Base-by-base conservation (phyloP, 2,797 vertebrate genomes). In the Botia almorhae region DNA sequence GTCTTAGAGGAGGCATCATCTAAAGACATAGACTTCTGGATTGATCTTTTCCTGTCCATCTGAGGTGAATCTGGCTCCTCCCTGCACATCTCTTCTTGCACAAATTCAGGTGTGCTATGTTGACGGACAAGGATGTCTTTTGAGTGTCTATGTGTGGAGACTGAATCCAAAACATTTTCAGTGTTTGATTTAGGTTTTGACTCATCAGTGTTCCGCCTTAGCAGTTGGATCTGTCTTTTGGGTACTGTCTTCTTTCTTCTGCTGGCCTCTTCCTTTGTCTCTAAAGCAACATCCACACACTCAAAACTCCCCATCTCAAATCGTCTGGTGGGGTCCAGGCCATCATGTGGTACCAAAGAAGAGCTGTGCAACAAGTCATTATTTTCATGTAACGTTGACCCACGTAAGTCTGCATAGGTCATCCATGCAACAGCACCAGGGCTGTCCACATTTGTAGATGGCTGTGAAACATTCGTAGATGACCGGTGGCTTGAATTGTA, bases 211-310 rank as follows among this genome's bases (percentile, higher is more conserved):
- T 94, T 92, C 76, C 91, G 94, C 76, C 93, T 95, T 81, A 96
- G 96, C 60, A 99, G 93, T 88, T 96, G 95, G 77, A 99, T 99
- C 91, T 98, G 96, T 81, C 97, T 94, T 87, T 99, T 99, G 48
- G 96, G 97, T 50, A 99, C 97, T 0, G 96, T 97, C 89, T 94
- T 96, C 88, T 94, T 94, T 83, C 91, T 90, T 80, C 85, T 94
- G 58, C 89, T 94, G 77, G 83, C 84, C 80, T 95, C 88, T 23
- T 93, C 92, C 7, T 90, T 82, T 19, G 87, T 95, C 89, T 99
- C 96, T 85, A 97, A 85, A 0, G 93, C 95, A 82, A 97, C 95
- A 23, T 98, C 96, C 79, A 97, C 93, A 4, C 97, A 97, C 83
- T 98, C 96, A 87, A 94, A 95, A 87, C 91, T 94, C 5, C 90